Evolutionary conservation across 1,140 invertebrate genomes (phyloP), one percentile per base, ranked within the genome.

Genomic region (Drosophila nigrodunni): DNA sequence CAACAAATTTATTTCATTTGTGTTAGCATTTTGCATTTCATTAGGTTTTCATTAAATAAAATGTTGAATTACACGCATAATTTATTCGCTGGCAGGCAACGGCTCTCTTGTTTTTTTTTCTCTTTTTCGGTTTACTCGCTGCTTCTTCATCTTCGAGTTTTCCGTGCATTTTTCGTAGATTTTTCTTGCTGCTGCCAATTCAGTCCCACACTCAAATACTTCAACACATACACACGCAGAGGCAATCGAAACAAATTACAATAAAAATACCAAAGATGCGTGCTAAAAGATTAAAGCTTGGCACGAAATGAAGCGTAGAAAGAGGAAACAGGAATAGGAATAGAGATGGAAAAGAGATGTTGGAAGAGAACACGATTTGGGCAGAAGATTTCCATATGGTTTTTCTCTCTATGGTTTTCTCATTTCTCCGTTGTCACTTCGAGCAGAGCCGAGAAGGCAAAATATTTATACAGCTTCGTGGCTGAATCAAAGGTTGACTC

Each of bases 31-130:
- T 90, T 90, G 87, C 87, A 90, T 90, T 90, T 91, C 88, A 90
- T 90, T 90, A 91, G 80, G 82, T 90, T 90, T 90, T 90, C 88
- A 90, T 90, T 90, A 90, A 90, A 90, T 91, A 90, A 90, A 90
- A 91, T 90, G 88, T 90, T 90, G 88, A 90, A 90, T 90, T 91
- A 91, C 88, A 90, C 88, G 88, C 88, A 90, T 91, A 90, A 91
- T 90, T 90, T 90, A 88, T 90, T 90, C 74, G 71, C 67, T 67
- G 64, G 57, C 71, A 83, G 80, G 65, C 78, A 77, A 74, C 21
- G 52, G 10, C 25, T 11, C 35, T 41, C 25, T 25, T 55, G 10
- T 35, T 35, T 46, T 3, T 10, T 58, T 55, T 41, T 21, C 11
- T 1, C 25, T 5, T 11, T 18, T 21, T 39, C 34, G 9, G n/a